Evolutionary conservation across 2,113 vertebrate species (phyloP).

Genomic region (Chaenogobius annularis): DNA sequence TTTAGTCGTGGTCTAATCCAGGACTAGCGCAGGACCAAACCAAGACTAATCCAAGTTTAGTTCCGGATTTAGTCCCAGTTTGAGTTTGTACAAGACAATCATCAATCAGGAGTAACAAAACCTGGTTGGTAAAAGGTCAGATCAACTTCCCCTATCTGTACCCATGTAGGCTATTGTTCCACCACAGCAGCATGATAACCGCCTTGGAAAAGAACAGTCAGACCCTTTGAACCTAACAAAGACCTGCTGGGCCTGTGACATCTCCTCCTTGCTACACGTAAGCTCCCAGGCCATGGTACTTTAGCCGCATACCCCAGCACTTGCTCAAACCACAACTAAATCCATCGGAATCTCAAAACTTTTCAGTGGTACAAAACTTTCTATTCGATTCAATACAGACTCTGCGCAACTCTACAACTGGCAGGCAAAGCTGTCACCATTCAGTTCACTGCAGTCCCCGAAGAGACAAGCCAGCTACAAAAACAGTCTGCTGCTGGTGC

Average conservation of each 20-base stretch:
- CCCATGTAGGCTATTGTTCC: slow-evolving; percentile 35
- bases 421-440: slow-evolving; percentile 61
- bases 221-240: slow-evolving; percentile 63
- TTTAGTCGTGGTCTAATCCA: too few species aligned
- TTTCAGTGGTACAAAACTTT: slow-evolving; percentile 16
- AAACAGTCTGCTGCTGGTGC: slow-evolving; percentile 59
- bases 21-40: too few species aligned
- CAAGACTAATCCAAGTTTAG: too few species aligned
- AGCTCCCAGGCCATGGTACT: slow-evolving; percentile 67
- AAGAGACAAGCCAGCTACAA: slow-evolving; percentile 68
- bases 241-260: slow-evolving; percentile 51
- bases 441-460: slow-evolving; percentile 48
- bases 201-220: slow-evolving; percentile 54
- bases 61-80: too few species aligned
- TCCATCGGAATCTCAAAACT: slow-evolving; percentile 59
- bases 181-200: slow-evolving; percentile 40
- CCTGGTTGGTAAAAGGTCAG: slow-evolving; percentile 24
- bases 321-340: slow-evolving; percentile 51
- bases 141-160: slow-evolving; percentile 19
- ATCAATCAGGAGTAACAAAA: not conserved
- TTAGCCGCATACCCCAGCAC: slow-evolving; percentile 40
- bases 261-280: slow-evolving; percentile 57
- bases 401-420: slow-evolving; percentile 53
- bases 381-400: slow-evolving; percentile 60
- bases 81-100: too few species aligned